A percentile compares a stretch with the other conserved stretches of the same genome.
phyloP scores from a whole-genome alignment of 2,888 invertebrate species.

The Volucella zonaria region DNA sequence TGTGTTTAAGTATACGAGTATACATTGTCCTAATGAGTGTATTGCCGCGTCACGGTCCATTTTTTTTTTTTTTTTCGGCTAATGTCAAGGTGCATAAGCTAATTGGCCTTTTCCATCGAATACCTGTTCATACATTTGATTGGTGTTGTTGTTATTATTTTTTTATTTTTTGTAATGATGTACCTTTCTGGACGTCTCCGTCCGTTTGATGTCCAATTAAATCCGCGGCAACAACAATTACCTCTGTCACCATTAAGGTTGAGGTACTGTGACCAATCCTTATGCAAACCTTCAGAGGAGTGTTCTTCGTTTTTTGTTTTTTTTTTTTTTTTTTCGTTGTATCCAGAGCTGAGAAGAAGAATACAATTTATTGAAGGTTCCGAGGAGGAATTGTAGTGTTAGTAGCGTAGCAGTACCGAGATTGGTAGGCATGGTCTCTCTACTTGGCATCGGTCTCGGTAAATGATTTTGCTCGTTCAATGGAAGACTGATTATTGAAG shows the following conservation, averaged over 20 bases:
- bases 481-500: conserved; percentile 81
- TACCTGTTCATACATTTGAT: conserved; percentile 59
- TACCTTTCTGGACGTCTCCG: neutral
- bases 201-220: conserved; percentile 49
- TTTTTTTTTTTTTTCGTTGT: conserved; percentile 7
- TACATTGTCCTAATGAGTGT: conserved; percentile 62
- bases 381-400: neutral
- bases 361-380: conserved; percentile 44
- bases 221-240: conserved; percentile 46
- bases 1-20: conserved; percentile 6
- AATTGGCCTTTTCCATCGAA: conserved; percentile 60
- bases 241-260: conserved; percentile 51
- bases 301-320: neutral
- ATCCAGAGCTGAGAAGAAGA: neutral
- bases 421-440: conserved; percentile 32
- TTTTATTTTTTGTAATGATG: neutral
- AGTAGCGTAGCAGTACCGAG: neutral
- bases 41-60: conserved; percentile 63
- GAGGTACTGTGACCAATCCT: conserved; percentile 46
- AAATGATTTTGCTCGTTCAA: conserved; percentile 83
- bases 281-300: conserved; percentile 54
- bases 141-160: conserved; percentile 17
- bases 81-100: conserved; percentile 71
- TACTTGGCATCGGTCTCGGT: conserved; percentile 80
- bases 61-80: conserved; percentile 51